These are phyloP conservation scores for Poecilia gillii DNA, from an alignment of 2,797 vertebrate species.

Conservation along the genomic window DNA sequence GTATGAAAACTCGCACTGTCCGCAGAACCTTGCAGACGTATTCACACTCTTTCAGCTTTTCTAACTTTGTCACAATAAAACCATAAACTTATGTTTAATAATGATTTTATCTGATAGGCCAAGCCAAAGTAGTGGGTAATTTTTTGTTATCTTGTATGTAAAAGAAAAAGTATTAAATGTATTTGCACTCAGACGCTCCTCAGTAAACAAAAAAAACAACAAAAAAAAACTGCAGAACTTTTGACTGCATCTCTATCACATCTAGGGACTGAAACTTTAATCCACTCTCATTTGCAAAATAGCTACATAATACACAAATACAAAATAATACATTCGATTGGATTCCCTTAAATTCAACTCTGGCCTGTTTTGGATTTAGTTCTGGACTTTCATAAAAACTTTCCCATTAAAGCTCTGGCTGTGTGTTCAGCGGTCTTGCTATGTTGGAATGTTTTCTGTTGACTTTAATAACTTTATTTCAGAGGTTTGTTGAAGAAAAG, in stretches of 20 bases:
- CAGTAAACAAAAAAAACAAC: not conserved
- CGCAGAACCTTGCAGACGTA: not conserved
- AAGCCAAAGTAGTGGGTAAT: not conserved
- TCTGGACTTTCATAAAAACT: not conserved
- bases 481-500: not conserved
- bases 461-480: not conserved
- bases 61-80: not conserved
- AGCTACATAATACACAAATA: no score
- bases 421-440: not conserved
- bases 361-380: not conserved
- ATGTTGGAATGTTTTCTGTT: not conserved
- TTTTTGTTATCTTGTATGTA: not conserved
- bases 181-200: not conserved
- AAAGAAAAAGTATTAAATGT: not conserved
- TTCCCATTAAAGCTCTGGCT: not conserved
- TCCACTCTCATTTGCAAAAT: not conserved
- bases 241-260: not conserved
- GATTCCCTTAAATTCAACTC: not conserved
- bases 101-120: not conserved
- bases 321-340: not conserved
- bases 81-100: not conserved
- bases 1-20: conserved; percentile 61
- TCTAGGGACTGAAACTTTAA: not conserved
- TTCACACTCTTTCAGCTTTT: not conserved
- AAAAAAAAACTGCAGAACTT: not conserved